Conservation (phyloP, 2,888 invertebrate genomes). For the Onchidella celtica region DNA sequence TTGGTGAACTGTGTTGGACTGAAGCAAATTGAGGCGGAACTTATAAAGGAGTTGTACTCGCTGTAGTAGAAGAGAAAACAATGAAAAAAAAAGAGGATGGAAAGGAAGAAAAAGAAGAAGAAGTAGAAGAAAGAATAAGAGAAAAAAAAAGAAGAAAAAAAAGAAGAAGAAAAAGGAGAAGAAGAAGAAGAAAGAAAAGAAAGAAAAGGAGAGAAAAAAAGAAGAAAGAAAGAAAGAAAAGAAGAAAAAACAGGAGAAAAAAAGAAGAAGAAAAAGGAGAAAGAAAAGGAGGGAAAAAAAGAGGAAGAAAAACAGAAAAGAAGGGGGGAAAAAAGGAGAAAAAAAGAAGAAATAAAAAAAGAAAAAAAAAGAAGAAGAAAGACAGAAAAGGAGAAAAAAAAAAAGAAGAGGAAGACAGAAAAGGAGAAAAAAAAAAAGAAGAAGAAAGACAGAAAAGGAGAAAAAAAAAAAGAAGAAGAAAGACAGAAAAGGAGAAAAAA, state of each 20-base stretch:
- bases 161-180: neutral
- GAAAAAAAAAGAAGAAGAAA: neutral
- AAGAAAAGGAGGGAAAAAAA: neutral
- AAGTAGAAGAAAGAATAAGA: neutral
- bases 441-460: neutral
- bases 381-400: neutral
- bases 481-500: neutral
- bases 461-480: neutral
- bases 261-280: neutral
- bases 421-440: too few species aligned
- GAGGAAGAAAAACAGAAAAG: neutral
- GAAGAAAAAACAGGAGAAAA: neutral
- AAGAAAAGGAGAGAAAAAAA: neutral
- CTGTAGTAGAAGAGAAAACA: neutral
- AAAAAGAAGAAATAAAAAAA: neutral
- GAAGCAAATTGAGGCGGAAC: too few species aligned
- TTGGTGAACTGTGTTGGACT: too few species aligned
- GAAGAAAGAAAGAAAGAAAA: neutral
- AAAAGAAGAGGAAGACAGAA: neutral
- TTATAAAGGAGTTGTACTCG: too few species aligned
- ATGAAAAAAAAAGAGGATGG: constrained; percentile 3
- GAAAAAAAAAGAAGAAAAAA: neutral
- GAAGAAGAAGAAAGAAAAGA: neutral
- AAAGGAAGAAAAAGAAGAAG: neutral
- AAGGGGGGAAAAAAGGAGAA: neutral